phyloP scores from a whole-genome alignment of 2,888 invertebrate species.

The Abscondita cerata region DNA sequence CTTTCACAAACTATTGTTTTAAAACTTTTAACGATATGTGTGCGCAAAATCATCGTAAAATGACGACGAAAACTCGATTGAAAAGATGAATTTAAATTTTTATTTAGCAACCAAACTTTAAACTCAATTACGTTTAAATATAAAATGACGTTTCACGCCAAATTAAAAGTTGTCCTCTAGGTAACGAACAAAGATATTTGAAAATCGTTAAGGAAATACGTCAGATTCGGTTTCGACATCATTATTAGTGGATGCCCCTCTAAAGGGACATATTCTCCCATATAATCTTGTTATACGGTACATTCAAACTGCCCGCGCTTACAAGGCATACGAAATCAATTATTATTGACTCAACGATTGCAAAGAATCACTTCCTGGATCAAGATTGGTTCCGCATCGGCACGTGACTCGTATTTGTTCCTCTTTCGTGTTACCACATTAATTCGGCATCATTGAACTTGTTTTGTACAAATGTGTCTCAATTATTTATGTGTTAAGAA shows the following conservation, averaged over 20 bases:
- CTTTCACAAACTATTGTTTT: too few relatives aligned
- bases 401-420: conserved; percentile 64
- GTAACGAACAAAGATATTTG: too few relatives aligned
- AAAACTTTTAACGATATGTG: too few relatives aligned
- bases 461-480: conserved; percentile 12
- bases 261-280: conserved; percentile 52
- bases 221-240: conserved; percentile 30
- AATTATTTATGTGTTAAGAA: too few relatives aligned
- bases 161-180: too few relatives aligned
- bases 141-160: too few relatives aligned
- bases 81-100: too few relatives aligned
- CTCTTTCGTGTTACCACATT: conserved; percentile 45
- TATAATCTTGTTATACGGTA: conserved; percentile 56
- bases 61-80: too few relatives aligned
- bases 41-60: too few relatives aligned
- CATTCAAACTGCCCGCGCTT: conserved; percentile 55
- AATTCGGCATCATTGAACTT: conserved; percentile 46
- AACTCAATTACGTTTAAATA: too few relatives aligned
- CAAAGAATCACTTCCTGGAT: conserved; percentile 49
- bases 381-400: conserved; percentile 64
- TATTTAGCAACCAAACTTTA: too few relatives aligned
- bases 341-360: conserved; percentile 49
- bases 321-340: conserved; percentile 56
- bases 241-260: conserved; percentile 39
- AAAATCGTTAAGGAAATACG: background rate